Base-by-base conservation (phyloP, 2,888 invertebrate genomes). In the Serrognathus titanus region DNA sequence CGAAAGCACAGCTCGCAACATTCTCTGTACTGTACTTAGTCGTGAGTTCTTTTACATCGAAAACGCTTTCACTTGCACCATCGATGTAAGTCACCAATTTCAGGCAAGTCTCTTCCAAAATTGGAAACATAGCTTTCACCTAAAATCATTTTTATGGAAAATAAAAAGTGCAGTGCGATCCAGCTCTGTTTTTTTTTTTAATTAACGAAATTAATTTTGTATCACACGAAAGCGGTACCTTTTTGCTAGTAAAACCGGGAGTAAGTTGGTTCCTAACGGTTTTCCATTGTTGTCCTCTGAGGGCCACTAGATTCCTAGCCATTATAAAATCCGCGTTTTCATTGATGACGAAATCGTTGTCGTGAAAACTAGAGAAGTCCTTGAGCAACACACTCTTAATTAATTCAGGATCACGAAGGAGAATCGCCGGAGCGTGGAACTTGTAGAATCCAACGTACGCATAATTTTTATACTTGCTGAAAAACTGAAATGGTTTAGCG, bases 231-330 rank as follows among this genome's bases (percentile, higher is more conserved):
- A 11, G 16, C 50, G 48, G 52, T 71, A 80, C 79, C 57, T 81
- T 80, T 40, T 76, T 78, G 10, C 73, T 69, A 1, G 82, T 81
- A 24, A 84, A 76, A 1, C 79, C 79, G 0, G 82, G 76, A 1
- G 82, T 79, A 11, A 83, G 62, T 61, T 80, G 79, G 1, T 73
- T 69, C 6, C 84, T 74, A 1, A 78, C 68, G 1, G 72, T 70
- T 56, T 80, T 80, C 83, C 84, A 82, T 61, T 75, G 67, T n/a
- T 77, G 71, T 1, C 81, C 80, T 7, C 72, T 76, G 13, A 82
- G 59, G 0, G 71, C 58, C 60, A 84, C 81, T 0, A 81, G 79
- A 71, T 81, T 80, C 45, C 76, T 75, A 2, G 75, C 75, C 7
- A 79, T 67, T 4, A 84, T 63, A 0, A 77, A 79, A 53, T 83